A percentile compares a stretch with the other conserved stretches of the same genome.
These are phyloP conservation scores for Dryocosmus kuriphilus DNA, from an alignment of 2,888 invertebrate genomes.

Conservation along the genomic window DNA sequence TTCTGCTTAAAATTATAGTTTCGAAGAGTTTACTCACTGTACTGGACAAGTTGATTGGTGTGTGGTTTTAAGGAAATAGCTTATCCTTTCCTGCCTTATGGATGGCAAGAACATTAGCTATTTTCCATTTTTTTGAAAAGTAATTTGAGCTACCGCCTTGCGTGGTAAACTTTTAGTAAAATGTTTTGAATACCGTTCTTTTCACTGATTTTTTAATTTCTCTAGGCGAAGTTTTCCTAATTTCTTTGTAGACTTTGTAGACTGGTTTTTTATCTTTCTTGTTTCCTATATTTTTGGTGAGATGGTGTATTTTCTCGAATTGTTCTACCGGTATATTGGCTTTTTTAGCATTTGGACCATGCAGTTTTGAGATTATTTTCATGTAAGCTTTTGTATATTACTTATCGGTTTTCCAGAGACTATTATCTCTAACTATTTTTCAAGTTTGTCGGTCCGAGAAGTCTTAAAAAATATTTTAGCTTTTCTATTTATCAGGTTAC, in stretches of 20 bases:
- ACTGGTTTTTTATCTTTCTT: neutral
- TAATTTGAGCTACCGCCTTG: conserved; percentile 46
- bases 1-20: no score
- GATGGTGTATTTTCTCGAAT: conserved; percentile 50
- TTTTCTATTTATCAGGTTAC: no score
- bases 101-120: conserved; percentile 45
- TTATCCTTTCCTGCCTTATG: no score
- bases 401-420: conserved; percentile 47
- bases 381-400: conserved; percentile 30
- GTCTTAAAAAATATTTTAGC: no score
- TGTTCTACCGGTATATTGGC: conserved; percentile 45
- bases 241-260: neutral
- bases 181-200: conserved; percentile 48
- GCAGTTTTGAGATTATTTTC: neutral
- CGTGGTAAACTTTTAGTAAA: conserved; percentile 47
- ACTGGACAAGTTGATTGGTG: conserved; percentile 50
- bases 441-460: no score
- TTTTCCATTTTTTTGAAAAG: conserved; percentile 48
- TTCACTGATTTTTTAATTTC: conserved; percentile 36
- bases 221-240: conserved; percentile 29
- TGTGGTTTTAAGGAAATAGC: no score
- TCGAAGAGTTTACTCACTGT: conserved; percentile 50
- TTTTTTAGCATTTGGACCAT: conserved; percentile 33
- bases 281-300: conserved; percentile 46
- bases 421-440: conserved; percentile 44